Percentiles rank a stretch among this genome's conserved stretches.
Evolutionary conservation across 1,140 invertebrate species (phyloP).

Genomic region (Sminthurides bifidus): DNA sequence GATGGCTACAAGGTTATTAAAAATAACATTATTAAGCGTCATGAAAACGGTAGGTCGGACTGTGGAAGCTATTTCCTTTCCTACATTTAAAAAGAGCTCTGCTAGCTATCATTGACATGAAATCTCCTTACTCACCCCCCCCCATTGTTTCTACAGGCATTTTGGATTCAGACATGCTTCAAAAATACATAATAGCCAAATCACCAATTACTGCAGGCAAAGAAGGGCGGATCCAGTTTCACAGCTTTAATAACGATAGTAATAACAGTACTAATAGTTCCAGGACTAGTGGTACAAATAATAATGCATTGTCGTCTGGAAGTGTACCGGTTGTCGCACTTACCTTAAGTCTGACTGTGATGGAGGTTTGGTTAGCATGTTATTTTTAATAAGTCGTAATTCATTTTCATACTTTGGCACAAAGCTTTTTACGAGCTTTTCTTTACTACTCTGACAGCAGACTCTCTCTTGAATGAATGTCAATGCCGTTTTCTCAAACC

Average conservation of each 20-base stretch:
- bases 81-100: not conserved
- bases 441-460: too few species aligned
- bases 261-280: too few species aligned
- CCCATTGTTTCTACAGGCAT: constrained; percentile 30
- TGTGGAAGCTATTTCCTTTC: not conserved
- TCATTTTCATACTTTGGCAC: too few species aligned
- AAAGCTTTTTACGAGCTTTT: too few species aligned
- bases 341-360: not conserved
- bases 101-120: not conserved
- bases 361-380: too few species aligned
- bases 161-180: constrained; percentile 36
- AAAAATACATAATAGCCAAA: constrained; percentile 33
- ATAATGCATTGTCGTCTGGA: not conserved
- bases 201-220: constrained; percentile 35
- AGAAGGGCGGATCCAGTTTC: constrained; percentile 35
- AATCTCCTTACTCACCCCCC: not conserved
- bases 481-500: too few species aligned
- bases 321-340: not conserved
- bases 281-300: not conserved
- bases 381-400: too few species aligned
- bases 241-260: too few species aligned
- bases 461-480: too few species aligned
- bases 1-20: constrained; percentile 39
- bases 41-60: constrained; percentile 21
- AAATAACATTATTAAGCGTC: constrained; percentile 34